Percentiles rank a stretch among this genome's conserved stretches.
phyloP scores from a whole-genome alignment of 2,797 vertebrate species.

The Lutjanus argentimaculatus region DNA sequence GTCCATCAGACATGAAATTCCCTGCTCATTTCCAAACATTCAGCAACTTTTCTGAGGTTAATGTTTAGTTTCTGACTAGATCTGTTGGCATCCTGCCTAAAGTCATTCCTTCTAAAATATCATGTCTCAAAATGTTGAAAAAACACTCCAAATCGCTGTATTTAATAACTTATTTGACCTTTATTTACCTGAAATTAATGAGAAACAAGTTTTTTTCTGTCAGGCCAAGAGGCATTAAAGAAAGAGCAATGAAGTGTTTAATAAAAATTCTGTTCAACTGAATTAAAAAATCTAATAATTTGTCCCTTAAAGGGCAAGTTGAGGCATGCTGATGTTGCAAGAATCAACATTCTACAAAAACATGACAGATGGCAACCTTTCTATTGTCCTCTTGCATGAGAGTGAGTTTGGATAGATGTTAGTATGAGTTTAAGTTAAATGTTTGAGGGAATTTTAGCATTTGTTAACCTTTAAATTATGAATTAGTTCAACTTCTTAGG shows the following conservation, averaged over 20 bases:
- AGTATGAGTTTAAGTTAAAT: not conserved
- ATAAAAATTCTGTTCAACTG: not conserved
- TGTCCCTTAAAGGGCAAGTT: conserved; percentile 6
- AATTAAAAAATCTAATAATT: not conserved
- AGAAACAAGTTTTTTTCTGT: not conserved
- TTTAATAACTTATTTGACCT: conserved; percentile 17
- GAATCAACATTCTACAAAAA: not conserved
- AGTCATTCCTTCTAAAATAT: not conserved
- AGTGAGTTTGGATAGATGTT: not conserved
- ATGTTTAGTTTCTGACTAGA: conserved; percentile 3
- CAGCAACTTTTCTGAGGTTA: not conserved
- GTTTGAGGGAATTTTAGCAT: not conserved
- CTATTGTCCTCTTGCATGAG: not conserved
- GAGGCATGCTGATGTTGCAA: not conserved
- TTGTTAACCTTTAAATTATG: not conserved
- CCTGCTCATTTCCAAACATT: not conserved
- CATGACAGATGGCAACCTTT: not conserved
- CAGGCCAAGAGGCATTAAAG: conserved; percentile 8
- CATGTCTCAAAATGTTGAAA: not conserved
- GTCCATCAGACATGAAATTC: too few species aligned
- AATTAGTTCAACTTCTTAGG: not conserved
- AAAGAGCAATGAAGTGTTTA: conserved; percentile 2
- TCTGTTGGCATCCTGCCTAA: not conserved
- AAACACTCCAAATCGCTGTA: not conserved
- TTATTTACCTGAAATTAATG: not conserved